Evolutionary conservation across 2,888 invertebrate genomes (phyloP).

Genomic region (Diaperis boleti): DNA sequence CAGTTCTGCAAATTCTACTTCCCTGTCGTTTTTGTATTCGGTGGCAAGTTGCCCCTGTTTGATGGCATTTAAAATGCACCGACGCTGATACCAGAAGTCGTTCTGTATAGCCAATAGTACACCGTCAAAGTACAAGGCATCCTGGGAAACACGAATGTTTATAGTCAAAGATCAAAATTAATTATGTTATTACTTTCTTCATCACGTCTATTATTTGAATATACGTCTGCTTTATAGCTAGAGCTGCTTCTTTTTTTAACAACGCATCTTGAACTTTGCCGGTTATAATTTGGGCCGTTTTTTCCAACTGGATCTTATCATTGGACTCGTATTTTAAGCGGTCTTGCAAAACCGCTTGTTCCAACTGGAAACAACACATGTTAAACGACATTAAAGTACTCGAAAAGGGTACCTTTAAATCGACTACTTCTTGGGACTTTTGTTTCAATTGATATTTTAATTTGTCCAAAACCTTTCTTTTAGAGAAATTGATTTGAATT

Average conservation of each 20-base stretch:
- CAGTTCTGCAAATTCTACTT: slow-evolving; percentile 71
- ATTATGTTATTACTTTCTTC: slow-evolving; percentile 68
- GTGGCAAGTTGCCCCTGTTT: slow-evolving; percentile 76
- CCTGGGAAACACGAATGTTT: slow-evolving; percentile 64
- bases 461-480: slow-evolving; percentile 73
- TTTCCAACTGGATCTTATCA: slow-evolving; percentile 61
- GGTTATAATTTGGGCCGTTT: slow-evolving; percentile 71
- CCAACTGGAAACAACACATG: slow-evolving; percentile 63
- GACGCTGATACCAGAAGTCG: slow-evolving; percentile 73
- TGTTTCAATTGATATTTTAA: slow-evolving; percentile 72
- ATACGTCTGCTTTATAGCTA: slow-evolving; percentile 74
- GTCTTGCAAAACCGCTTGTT: slow-evolving; percentile 69
- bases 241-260: slow-evolving; percentile 75
- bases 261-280: slow-evolving; percentile 74
- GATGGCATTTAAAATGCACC: slow-evolving; percentile 74
- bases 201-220: slow-evolving; percentile 73
- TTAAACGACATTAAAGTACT: slow-evolving; percentile 6
- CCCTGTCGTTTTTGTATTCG: slow-evolving; percentile 75
- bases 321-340: slow-evolving; percentile 51
- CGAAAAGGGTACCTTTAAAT: slow-evolving; percentile 63
- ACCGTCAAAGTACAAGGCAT: slow-evolving; percentile 74
- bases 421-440: slow-evolving; percentile 72
- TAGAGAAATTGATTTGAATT: slow-evolving; percentile 74
- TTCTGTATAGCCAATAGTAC: slow-evolving; percentile 71
- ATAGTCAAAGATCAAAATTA: background rate